Conservation (phyloP, 2,113 vertebrate genomes). For the Alouatta palliata region DNA sequence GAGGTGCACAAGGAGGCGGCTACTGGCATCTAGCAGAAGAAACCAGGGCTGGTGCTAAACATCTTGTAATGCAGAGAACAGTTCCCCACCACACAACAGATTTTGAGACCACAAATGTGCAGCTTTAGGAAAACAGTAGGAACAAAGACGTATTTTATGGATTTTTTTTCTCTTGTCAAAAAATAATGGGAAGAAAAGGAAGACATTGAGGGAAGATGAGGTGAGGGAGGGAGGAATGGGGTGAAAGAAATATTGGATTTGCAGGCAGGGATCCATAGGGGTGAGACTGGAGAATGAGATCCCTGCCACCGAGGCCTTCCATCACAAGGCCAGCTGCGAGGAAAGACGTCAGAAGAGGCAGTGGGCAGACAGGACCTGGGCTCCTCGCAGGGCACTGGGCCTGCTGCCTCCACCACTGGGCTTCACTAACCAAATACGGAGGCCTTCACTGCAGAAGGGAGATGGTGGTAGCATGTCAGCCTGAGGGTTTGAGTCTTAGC, state of each 20-base stretch:
- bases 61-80: no score
- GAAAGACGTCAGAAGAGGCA: background rate
- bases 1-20: no score
- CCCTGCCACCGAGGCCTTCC: fast-evolving
- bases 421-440: no score
- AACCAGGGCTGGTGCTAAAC: background rate
- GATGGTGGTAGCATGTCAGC: no score
- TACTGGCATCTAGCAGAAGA: fast-evolving
- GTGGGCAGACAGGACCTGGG: fast-evolving
- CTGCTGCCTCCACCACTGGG: background rate
- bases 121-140: background rate
- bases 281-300: no score
- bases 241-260: background rate
- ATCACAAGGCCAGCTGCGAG: fast-evolving
- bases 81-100: no score
- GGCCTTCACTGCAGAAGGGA: background rate
- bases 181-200: background rate
- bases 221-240: background rate
- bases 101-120: fast-evolving
- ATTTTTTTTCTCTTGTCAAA: background rate
- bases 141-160: background rate
- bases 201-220: background rate
- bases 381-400: fast-evolving
- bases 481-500: background rate
- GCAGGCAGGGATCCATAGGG: no score